Evolutionary conservation across 2,113 vertebrate species (phyloP).

Genomic region (Sapajus apella): DNA sequence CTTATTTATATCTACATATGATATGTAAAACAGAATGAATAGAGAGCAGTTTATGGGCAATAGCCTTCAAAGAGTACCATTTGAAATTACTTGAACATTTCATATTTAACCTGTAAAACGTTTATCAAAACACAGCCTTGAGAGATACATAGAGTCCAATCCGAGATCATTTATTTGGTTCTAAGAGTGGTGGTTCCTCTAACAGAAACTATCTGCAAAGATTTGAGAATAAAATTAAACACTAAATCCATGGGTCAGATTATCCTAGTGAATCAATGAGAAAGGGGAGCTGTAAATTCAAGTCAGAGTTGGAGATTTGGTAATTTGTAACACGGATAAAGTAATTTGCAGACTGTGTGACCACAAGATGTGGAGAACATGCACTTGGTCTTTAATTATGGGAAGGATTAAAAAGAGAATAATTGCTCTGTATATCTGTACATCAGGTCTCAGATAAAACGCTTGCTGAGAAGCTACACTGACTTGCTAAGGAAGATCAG

Average conservation of each 20-base stretch:
- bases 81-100: not conserved
- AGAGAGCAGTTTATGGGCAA: not conserved
- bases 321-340: too few relatives aligned
- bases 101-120: too few relatives aligned
- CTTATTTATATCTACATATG: not conserved
- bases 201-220: not conserved
- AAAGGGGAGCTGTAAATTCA: not conserved
- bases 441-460: not conserved
- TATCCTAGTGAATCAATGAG: not conserved
- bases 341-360: too few relatives aligned
- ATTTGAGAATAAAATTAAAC: not conserved
- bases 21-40: not conserved
- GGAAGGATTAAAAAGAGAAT: not conserved
- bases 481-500: not conserved
- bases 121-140: not conserved
- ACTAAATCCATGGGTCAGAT: not conserved
- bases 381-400: not conserved
- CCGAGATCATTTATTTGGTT: not conserved
- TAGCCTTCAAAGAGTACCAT: not conserved
- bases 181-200: not conserved
- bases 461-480: too few relatives aligned
- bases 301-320: not conserved
- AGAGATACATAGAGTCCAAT: not conserved
- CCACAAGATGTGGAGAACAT: fast-evolving
- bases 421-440: fast-evolving